A percentile compares a stretch with the other conserved stretches of the same genome.
Conservation (phyloP, 2,888 invertebrate species). For the Embidobia sp. region DNA sequence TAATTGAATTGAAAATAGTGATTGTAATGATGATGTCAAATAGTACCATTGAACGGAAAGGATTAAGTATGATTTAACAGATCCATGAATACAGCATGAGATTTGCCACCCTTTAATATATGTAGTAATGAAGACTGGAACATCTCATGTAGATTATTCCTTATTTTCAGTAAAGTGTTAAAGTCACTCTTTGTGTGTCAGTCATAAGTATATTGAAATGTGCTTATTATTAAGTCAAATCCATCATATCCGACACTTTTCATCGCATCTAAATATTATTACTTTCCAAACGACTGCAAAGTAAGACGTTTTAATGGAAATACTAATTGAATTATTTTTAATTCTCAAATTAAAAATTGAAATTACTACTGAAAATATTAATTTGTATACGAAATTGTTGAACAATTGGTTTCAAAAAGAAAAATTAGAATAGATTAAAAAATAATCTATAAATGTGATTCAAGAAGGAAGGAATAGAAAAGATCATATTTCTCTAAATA, state of each 20-base stretch:
- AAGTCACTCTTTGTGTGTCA: constrained; percentile 1
- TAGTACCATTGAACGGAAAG: constrained; percentile 2
- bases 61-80: constrained; percentile 15
- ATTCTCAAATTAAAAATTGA: too few relatives aligned
- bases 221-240: not conserved
- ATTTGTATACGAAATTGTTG: too few relatives aligned
- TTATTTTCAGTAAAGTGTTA: not conserved
- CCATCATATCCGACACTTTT: not conserved
- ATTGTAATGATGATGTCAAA: constrained; percentile 1
- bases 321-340: too few relatives aligned
- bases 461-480: too few relatives aligned
- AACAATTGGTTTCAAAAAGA: too few relatives aligned
- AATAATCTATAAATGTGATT: too few relatives aligned
- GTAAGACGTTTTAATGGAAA: too few relatives aligned
- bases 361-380: too few relatives aligned
- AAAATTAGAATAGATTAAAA: too few relatives aligned
- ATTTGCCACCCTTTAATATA: constrained; percentile 7
- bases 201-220: not conserved
- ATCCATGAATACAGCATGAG: constrained; percentile 18
- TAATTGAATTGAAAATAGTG: not conserved
- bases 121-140: constrained; percentile 1
- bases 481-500: too few relatives aligned
- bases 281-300: too few relatives aligned
- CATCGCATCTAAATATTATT: not conserved
- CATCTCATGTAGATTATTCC: not conserved